phyloP scores from a whole-genome alignment of 2,113 vertebrate species.

The Protobothrops mucrosquamatus region DNA sequence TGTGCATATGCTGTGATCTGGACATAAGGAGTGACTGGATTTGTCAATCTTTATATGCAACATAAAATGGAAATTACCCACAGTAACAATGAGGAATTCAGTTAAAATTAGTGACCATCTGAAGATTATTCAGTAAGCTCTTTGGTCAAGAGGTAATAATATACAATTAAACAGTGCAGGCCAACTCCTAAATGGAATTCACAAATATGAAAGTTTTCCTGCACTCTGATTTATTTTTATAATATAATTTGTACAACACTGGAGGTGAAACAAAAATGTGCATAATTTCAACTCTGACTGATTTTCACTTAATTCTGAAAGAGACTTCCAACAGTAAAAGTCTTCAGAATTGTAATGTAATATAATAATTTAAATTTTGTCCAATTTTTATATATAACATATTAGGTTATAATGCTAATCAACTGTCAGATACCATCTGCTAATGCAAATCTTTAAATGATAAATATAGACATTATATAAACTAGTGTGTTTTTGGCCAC shows the following conservation, averaged over 20 bases:
- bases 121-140: neutral
- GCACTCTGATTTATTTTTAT: neutral
- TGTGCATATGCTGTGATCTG: neutral
- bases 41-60: neutral
- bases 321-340: neutral
- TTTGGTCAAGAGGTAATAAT: neutral
- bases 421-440: neutral
- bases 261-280: neutral
- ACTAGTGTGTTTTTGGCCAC: neutral
- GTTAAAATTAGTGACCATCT: neutral
- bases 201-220: neutral
- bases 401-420: neutral
- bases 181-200: neutral
- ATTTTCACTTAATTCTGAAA: neutral
- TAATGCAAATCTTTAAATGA: neutral
- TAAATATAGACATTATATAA: neutral
- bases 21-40: neutral
- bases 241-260: neutral
- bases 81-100: neutral
- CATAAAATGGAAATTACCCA: neutral
- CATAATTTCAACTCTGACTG: neutral
- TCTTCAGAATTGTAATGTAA: neutral
- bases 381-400: neutral
- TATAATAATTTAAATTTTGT: neutral
- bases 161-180: neutral